Percentiles rank a stretch among this genome's conserved stretches.
phyloP scores from a whole-genome alignment of 2,797 vertebrate genomes.

The Pseudochaenichthys georgianus region DNA sequence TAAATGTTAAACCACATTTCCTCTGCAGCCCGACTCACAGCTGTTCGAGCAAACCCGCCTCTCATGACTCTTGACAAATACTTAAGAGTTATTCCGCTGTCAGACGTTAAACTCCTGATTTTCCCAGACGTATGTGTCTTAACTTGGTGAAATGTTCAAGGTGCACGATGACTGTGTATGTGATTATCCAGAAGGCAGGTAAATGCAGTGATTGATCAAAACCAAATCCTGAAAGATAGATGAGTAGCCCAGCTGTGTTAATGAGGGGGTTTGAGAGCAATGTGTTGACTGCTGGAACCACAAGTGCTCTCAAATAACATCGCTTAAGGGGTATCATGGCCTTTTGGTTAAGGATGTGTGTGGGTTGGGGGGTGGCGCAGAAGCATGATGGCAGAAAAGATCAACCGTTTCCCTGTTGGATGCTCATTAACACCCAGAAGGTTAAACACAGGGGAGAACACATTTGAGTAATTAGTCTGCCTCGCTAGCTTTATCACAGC shows the following conservation, averaged over 20 bases:
- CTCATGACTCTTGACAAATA: slow-evolving; percentile 21
- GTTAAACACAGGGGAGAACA: slow-evolving; percentile 21
- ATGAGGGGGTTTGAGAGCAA: slow-evolving; percentile 27
- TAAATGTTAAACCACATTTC: slow-evolving; percentile 42
- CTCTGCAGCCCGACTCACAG: slow-evolving; percentile 24
- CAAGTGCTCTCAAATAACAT: slow-evolving; percentile 25
- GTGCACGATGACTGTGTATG: background rate
- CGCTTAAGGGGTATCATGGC: slow-evolving; percentile 10
- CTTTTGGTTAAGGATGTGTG: background rate
- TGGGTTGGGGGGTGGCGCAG: background rate
- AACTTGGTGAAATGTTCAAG: slow-evolving; percentile 8
- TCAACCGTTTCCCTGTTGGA: slow-evolving; percentile 22
- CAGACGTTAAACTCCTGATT: background rate
- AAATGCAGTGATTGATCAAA: slow-evolving; percentile 28
- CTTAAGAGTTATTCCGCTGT: background rate
- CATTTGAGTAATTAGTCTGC: slow-evolving; percentile 22
- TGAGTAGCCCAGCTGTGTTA: slow-evolving; percentile 22
- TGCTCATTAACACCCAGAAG: slow-evolving; percentile 28
- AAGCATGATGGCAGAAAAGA: background rate
- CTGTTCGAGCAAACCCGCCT: background rate
- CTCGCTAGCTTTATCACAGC: slow-evolving; percentile 8
- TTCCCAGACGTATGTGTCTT: background rate
- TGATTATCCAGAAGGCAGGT: slow-evolving; percentile 13
- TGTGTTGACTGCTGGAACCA: slow-evolving; percentile 30
- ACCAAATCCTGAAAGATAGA: slow-evolving; percentile 10